phyloP scores from a whole-genome alignment of 2,113 vertebrate species.

The Leptobrachium ailaonicum region DNA sequence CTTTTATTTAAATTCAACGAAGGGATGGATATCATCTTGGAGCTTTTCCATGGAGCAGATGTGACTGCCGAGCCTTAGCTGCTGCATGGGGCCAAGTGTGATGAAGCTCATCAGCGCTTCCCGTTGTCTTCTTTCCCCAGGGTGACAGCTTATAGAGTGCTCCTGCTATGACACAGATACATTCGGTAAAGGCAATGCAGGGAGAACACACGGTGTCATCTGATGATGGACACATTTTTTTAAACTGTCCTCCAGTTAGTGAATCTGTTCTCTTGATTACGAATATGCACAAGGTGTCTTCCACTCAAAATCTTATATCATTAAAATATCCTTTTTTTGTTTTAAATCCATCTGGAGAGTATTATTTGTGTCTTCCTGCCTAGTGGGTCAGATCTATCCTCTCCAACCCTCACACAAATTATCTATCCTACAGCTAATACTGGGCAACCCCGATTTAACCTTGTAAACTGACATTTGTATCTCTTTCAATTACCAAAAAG shows the following conservation, averaged over 20 bases:
- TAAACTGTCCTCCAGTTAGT: not conserved
- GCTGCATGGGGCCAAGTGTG: constrained; percentile 38
- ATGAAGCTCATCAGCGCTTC: constrained; percentile 40
- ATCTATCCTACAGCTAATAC: too few relatives aligned
- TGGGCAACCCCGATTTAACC: too few relatives aligned
- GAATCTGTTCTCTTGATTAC: not conserved
- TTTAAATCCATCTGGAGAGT: not conserved
- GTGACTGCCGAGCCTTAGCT: not conserved
- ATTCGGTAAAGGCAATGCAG: constrained; percentile 20
- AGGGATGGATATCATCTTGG: not conserved
- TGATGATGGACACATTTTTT: not conserved
- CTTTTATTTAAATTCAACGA: not conserved
- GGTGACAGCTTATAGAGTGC: constrained; percentile 18
- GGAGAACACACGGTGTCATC: not conserved
- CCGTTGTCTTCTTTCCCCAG: constrained; percentile 7
- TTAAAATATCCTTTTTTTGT: not conserved
- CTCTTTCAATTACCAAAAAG: too few relatives aligned
- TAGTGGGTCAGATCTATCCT: too few relatives aligned
- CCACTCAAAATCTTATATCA: not conserved
- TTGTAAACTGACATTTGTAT: too few relatives aligned
- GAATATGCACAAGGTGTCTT: not conserved
- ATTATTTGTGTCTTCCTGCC: too few relatives aligned
- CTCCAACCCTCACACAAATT: too few relatives aligned
- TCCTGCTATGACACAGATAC: constrained; percentile 40
- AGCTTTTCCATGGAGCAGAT: constrained; percentile 24